Percentiles rank a stretch among this genome's conserved stretches.
Evolutionary conservation across 2,113 vertebrate genomes (phyloP).

Genomic region (Gulo gulo): DNA sequence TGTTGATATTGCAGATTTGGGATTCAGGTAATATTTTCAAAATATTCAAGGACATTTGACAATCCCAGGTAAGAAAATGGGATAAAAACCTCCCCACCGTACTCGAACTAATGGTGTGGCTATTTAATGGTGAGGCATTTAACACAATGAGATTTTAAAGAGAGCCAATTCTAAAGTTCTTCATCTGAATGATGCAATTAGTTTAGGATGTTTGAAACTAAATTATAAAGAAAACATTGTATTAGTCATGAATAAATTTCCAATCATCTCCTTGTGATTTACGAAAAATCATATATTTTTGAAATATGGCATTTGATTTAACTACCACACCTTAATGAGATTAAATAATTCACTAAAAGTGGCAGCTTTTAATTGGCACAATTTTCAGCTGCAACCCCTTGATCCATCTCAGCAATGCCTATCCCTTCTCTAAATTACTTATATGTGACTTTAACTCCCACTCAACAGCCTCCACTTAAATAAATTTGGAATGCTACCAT

Average conservation of each 20-base stretch:
- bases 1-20: not conserved
- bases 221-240: constrained; percentile 51
- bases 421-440: constrained; percentile 38
- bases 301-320: constrained; percentile 4
- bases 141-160: constrained; percentile 40
- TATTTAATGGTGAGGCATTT: not conserved
- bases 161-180: constrained; percentile 2
- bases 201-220: constrained; percentile 15
- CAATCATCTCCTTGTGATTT: not conserved
- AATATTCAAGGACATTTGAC: not conserved
- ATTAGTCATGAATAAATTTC: not conserved
- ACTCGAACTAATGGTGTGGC: not conserved
- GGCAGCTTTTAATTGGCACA: not conserved
- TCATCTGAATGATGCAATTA: constrained; percentile 40
- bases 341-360: constrained; percentile 16
- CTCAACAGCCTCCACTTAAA: not conserved
- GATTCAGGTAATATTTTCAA: not conserved
- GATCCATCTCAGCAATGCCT: not conserved
- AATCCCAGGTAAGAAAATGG: not conserved
- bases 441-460: constrained; percentile 4
- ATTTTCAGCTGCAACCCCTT: not conserved
- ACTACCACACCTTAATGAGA: not conserved
- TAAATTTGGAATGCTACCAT: constrained; percentile 32
- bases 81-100: not conserved
- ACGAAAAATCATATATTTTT: not conserved